Conservation (phyloP, 2,113 vertebrate genomes). For the Panthera leo region DNA sequence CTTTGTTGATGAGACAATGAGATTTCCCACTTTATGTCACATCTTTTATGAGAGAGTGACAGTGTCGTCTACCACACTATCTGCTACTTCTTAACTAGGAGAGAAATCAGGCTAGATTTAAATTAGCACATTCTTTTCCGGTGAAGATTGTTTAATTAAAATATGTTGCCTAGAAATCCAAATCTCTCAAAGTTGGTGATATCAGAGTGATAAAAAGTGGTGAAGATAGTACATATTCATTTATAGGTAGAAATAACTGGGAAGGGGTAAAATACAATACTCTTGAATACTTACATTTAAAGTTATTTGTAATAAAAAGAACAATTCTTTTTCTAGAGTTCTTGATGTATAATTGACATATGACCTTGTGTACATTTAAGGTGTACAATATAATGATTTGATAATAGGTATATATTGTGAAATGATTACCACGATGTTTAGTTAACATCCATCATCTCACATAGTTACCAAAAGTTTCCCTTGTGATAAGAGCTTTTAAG, state of each 20-base stretch:
- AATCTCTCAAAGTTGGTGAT: not conserved
- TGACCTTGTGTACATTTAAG: not conserved
- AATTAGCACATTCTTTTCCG: not conserved
- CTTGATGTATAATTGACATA: not conserved
- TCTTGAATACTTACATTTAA: not conserved
- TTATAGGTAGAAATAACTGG: not conserved
- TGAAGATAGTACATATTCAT: not conserved
- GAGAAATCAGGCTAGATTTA: not conserved
- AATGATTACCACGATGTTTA: not conserved
- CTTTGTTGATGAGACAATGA: conserved; percentile 7
- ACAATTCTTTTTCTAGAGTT: not conserved
- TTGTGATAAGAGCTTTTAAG: not conserved
- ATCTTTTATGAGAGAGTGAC: not conserved
- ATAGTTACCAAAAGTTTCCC: too few species aligned
- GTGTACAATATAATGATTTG: not conserved
- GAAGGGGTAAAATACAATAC: not conserved
- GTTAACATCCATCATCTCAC: not conserved
- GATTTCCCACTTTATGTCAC: conserved; percentile 37
- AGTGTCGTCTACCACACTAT: not conserved
- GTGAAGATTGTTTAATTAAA: not conserved
- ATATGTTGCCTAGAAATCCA: not conserved
- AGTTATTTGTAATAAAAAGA: not conserved
- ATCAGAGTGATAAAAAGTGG: not conserved
- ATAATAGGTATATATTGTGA: not conserved
- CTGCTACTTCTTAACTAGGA: conserved; percentile 15